Evolutionary conservation across 1,140 invertebrate species (phyloP), one percentile per base, ranked within the genome.

Genomic region (Saccostrea cuccullata): DNA sequence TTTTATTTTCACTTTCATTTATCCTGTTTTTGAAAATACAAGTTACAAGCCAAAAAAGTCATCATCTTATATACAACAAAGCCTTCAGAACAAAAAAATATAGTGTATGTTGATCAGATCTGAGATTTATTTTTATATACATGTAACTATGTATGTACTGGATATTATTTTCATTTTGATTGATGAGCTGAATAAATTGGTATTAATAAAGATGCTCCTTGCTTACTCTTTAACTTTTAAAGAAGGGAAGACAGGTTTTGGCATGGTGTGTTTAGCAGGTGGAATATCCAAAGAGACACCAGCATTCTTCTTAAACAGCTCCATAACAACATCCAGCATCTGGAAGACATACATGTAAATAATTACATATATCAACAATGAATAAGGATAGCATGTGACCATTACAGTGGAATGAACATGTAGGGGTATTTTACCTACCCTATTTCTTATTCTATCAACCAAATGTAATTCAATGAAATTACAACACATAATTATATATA

Each of bases 241-340:
- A 12, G 30, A 26, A 77, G 70, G 70, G 26, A 77, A 77, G 30
- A 77, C 70, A 9, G 70, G 70, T 77, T 77, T 77, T 15, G 23
- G 70, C 70, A 77, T 23, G 15, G 70, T 77, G 15, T 77, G 70
- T 77, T 77, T 77, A 26, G 70, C 70, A 30, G 70, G 70, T 30
- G 70, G 70, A 36, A 77, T 26, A 40, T 77, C 70, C 70, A 77
- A 12, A 2, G 30, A 77, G 30, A 26, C 9, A 15, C 70, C 70
- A 36, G 70, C 70, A 77, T 77, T 30, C 26, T 77, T 36, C 26
- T 36, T 77, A 30, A 77, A 77, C 11, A 77, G 12, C 26, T 77
- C 70, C 70, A 77, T 30, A 77, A 77, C 15, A 77, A 77, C 30
- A 77, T 77, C 70, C 30, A 77, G 30, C 70, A 77, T 77, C 70